Evolutionary conservation across 1,140 invertebrate species (phyloP), one percentile per base, ranked within the genome.

Genomic region (Halesus radiatus): DNA sequence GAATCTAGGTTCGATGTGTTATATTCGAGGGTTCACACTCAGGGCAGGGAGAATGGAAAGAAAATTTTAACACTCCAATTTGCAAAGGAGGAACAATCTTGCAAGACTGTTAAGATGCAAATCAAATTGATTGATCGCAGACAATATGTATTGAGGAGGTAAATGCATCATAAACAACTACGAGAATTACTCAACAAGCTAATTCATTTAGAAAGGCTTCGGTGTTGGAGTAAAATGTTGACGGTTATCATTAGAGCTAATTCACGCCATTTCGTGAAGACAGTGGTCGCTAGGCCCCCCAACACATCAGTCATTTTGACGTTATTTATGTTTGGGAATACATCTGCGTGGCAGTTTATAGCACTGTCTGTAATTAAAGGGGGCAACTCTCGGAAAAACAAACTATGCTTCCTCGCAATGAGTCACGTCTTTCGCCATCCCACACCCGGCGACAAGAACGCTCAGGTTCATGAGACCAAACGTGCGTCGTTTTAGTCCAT

Each of bases 391-490:
- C 66, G 37, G 20, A 20, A 70, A 70, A 70, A 50, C 37, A 50
- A 70, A 70, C 16, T 32, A 66, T 70, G 32, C 76, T 53, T 79
- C 75, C 75, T 66, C 73, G 62, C 20, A 37, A 32, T 70, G 66
- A 37, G 32, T 70, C 66, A 70, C 64, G 74, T 58, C 68, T 70
- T 62, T 66, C 80, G 73, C 79, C 82, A 74, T 84, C 81, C 81
- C 81, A 84, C 84, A 85, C 84, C 86, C 85, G 85, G 86, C 86
- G 87, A 84, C 85, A 84, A 80, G 84, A 79, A 84, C 85, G 84
- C 85, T 85, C 85, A 83, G 79, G 73, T 45, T 70, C 32, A 3
- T 18, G 3, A 6, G 66, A 50, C n/a, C 32, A 20, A 70, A 70
- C 29, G 32, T 50, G 66, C 37, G 66, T 74, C 52, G 53, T n/a